Conservation (phyloP, 2,888 invertebrate species). For the Pelosia muscerda region DNA sequence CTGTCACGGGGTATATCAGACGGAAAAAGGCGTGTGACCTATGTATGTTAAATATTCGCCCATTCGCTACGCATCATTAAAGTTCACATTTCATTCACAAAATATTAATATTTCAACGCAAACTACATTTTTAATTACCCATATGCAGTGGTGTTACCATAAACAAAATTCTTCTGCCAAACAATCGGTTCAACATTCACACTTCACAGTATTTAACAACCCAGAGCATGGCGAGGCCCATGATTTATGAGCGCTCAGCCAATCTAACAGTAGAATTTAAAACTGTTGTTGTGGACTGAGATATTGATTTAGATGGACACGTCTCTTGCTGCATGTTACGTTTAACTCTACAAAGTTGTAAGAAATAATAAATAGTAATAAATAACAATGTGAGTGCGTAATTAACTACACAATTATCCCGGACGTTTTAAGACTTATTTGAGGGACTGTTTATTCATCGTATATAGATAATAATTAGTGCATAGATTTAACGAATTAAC, state of each 20-base stretch:
- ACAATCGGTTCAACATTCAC: constrained; percentile 49
- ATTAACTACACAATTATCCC: not conserved
- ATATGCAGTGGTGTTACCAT: constrained; percentile 43
- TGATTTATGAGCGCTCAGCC: constrained; percentile 55
- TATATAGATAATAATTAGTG: not conserved
- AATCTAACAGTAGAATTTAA: constrained; percentile 47
- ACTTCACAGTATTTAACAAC: constrained; percentile 50
- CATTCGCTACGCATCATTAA: not conserved
- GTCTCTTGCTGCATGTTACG: constrained; percentile 24
- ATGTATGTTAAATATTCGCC: not conserved
- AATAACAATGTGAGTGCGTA: not conserved
- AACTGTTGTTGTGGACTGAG: constrained; percentile 31
- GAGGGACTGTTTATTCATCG: not conserved
- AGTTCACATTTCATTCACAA: not conserved
- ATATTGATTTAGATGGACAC: constrained; percentile 41
- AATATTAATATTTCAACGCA: constrained; percentile 1
- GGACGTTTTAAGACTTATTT: not conserved
- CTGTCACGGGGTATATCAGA: not conserved
- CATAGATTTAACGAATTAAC: not conserved
- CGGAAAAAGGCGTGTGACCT: no score
- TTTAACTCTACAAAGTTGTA: constrained; percentile 20
- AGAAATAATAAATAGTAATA: not conserved
- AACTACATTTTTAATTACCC: not conserved
- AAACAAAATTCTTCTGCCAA: constrained; percentile 50
- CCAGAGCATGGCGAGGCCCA: constrained; percentile 48